Base-by-base conservation (phyloP, 2,113 vertebrate species). In the Gracilinanus agilis region DNA sequence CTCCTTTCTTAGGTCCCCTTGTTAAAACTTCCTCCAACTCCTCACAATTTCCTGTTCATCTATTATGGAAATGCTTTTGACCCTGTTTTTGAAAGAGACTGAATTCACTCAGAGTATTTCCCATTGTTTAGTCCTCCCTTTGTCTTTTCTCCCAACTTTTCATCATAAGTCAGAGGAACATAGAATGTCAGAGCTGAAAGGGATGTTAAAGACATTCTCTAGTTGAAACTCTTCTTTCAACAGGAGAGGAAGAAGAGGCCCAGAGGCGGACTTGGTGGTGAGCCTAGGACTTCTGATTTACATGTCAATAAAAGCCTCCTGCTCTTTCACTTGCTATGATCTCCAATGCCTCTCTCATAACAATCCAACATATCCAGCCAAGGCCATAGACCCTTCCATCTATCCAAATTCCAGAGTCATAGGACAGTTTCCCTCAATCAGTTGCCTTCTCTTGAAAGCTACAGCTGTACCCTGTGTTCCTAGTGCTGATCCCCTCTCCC, bases 381-480 rank as follows among this genome's bases (percentile, higher is more conserved):
- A 40, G 67, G 21, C n/a, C 67, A 83, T n/a, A 83, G 19, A 40
- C 67, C 67, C n/a, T 83, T n/a, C 67, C 34, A 40, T n/a, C 67
- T 83, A 40, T 34, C 61, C n/a, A 83, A 83, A 40, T 40, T 83
- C 16, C 34, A 21, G 16, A 40, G 19, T 40, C 34, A 83, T 6
- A 83, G 67, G 34, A 21, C 40, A 83, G 34, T 83, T 83, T 83
- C 67, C n/a, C 40, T 83, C 40, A 83, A 40, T 83, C 34, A 83
- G 16, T 83, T 83, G 6, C 75, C 88, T 92, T 95, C 54, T 91
- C 56, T 95, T 88, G 24, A 54, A 53, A 55, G 93, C 89, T 91
- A 29, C 40, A 53, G 44, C 93, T 97, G 53, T 94, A 55, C 95
- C 97, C 92, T 91, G 53, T 23, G 91, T 91, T 88, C 93, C 96